These are phyloP conservation scores for Riparia riparia DNA, from an alignment of 2,113 vertebrate genomes.

Conservation along the genomic window DNA sequence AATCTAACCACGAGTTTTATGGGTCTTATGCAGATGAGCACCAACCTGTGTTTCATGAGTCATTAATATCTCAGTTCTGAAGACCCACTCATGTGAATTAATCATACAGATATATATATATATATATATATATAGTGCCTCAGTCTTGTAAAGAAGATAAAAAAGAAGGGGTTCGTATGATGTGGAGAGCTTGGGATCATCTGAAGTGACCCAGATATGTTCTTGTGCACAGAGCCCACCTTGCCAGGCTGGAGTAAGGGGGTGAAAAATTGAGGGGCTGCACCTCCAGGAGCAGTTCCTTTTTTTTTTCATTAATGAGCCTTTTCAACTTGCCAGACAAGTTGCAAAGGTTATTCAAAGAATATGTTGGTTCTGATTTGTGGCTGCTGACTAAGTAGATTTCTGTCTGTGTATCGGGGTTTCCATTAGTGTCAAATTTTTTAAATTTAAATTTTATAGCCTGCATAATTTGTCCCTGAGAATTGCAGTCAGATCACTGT, in stretches of 20 bases:
- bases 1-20: neutral
- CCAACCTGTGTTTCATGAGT: neutral
- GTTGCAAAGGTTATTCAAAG: neutral
- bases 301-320: neutral
- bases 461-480: neutral
- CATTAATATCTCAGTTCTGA: neutral
- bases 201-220: accelerated
- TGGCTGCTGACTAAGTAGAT: conserved; percentile 27
- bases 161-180: accelerated
- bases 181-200: neutral
- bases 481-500: neutral
- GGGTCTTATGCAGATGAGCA: neutral
- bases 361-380: neutral
- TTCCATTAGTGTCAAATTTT: conserved; percentile 54
- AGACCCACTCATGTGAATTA: neutral
- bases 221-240: neutral
- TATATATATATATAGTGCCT: accelerated
- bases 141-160: neutral
- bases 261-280: neutral
- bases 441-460: conserved; percentile 39
- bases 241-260: neutral
- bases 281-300: neutral
- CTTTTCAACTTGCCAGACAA: neutral
- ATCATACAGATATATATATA: neutral
- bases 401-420: neutral